Percentiles rank a stretch among this genome's conserved stretches.
Evolutionary conservation across 2,797 vertebrate genomes (phyloP).

Genomic region (Coilia nasus): DNA sequence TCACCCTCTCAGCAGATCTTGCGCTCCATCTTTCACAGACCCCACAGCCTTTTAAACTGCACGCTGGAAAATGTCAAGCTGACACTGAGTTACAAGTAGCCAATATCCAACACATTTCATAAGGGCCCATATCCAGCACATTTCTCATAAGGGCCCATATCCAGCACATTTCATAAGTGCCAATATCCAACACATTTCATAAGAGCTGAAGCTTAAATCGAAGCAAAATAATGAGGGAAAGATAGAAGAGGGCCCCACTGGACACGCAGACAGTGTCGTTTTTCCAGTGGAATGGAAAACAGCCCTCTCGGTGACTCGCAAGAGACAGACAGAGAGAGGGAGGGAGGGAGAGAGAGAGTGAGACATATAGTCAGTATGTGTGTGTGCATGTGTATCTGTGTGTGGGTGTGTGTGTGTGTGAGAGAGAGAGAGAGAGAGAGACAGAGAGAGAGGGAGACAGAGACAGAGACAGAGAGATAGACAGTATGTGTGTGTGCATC

Average conservation of each 20-base stretch:
- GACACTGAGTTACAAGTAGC: not conserved
- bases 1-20: not conserved
- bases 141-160: no score
- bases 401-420: not conserved
- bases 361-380: not conserved
- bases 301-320: not conserved
- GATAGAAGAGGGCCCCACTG: not conserved
- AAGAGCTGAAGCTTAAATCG: no score
- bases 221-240: not conserved
- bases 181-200: no score
- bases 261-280: not conserved
- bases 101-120: not conserved
- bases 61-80: not conserved
- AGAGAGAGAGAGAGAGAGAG: not conserved
- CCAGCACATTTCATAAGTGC: no score
- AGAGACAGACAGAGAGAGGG: not conserved
- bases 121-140: not conserved
- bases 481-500: no score
- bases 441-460: not conserved
- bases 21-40: not conserved
- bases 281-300: conserved; percentile 6
- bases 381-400: no score
- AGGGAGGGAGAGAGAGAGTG: not conserved
- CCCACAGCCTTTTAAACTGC: not conserved
- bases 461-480: no score